A percentile compares a stretch with the other conserved stretches of the same genome.
These are phyloP conservation scores for Aporrectodea caliginosa DNA, from an alignment of 1,140 invertebrate genomes.

Conservation along the genomic window DNA sequence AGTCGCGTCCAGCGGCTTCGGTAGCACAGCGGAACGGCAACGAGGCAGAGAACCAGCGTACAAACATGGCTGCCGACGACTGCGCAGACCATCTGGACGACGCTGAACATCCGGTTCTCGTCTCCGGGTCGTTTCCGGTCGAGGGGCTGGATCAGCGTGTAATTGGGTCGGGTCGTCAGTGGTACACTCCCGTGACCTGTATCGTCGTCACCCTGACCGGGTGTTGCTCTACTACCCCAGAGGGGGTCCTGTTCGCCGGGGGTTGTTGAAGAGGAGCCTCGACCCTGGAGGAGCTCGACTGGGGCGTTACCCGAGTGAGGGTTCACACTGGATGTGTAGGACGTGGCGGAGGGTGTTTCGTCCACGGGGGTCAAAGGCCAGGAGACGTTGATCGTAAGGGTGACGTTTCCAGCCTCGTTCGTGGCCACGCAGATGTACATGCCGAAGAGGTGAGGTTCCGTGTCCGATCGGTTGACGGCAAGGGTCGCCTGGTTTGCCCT, in stretches of 20 bases:
- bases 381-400: slow-evolving; percentile 47
- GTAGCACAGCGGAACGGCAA: slow-evolving; percentile 44
- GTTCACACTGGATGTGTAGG: not conserved
- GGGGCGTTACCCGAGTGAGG: no score
- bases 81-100: slow-evolving; percentile 49
- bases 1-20: not conserved
- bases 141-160: not conserved
- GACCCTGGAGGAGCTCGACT: not conserved
- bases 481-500: not conserved
- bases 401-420: slow-evolving; percentile 51
- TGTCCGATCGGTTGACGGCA: not conserved
- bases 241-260: not conserved
- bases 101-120: slow-evolving; percentile 38
- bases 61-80: slow-evolving; percentile 52
- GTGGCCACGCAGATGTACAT: slow-evolving; percentile 49
- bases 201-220: not conserved
- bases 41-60: slow-evolving; percentile 47
- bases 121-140: not conserved
- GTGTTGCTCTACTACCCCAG: not conserved
- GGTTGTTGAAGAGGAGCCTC: not conserved
- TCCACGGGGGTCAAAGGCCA: slow-evolving; percentile 38
- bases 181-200: no score
- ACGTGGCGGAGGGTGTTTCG: not conserved
- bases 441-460: not conserved
- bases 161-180: not conserved